These are phyloP conservation scores for Cryptosula pallasiana DNA, from an alignment of 2,888 invertebrate species.

Conservation along the genomic window DNA sequence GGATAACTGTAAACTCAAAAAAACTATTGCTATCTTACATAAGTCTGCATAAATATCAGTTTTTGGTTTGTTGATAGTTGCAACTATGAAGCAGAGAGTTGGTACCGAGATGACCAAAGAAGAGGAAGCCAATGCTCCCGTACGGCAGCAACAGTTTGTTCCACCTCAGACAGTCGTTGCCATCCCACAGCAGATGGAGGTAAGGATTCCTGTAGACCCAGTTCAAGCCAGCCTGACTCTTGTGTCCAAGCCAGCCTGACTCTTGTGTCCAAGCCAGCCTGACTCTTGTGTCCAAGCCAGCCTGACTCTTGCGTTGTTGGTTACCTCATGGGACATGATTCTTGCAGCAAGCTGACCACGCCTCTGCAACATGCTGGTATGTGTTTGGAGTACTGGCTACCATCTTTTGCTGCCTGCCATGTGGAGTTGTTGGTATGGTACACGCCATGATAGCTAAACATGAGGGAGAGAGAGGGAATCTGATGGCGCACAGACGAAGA, in stretches of 20 bases:
- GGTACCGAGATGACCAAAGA: neutral
- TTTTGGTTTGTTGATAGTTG: no score
- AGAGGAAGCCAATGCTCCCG: neutral
- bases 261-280: neutral
- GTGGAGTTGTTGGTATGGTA: conserved; percentile 20
- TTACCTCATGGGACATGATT: no score
- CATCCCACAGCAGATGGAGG: neutral
- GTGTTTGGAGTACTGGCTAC: neutral
- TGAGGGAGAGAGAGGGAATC: conserved; percentile 15
- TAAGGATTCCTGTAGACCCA: no score
- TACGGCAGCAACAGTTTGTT: neutral
- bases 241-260: neutral
- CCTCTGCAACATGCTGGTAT: conserved; percentile 2
- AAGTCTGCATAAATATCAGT: no score
- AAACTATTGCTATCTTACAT: no score
- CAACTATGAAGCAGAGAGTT: neutral
- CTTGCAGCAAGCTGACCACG: neutral
- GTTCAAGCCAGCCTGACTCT: neutral
- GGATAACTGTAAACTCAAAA: no score
- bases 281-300: neutral
- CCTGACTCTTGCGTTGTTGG: neutral
- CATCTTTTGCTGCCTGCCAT: conserved; percentile 22
- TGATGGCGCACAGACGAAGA: neutral
- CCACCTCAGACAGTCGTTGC: neutral
- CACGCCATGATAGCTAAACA: conserved; percentile 6